A percentile compares a stretch with the other conserved stretches of the same genome.
phyloP scores from a whole-genome alignment of 2,797 vertebrate genomes.

The Falco columbarius region DNA sequence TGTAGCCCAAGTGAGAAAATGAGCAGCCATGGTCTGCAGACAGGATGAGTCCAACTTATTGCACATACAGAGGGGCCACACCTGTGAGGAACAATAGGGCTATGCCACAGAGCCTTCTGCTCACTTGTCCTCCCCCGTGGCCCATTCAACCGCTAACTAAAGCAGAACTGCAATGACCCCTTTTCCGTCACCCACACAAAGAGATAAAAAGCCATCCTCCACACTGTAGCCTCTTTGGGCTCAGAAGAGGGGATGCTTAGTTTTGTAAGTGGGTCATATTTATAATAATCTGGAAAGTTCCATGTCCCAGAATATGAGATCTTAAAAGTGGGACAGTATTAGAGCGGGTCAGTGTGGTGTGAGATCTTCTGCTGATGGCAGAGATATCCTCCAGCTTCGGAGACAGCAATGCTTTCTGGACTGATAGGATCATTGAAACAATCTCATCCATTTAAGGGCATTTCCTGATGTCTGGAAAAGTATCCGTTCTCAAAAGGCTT shows the following conservation, averaged over 20 bases:
- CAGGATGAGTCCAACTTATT: not conserved
- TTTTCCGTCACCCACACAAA: not conserved
- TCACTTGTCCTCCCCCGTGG: not conserved
- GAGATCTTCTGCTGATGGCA: not conserved
- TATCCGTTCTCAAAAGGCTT: not conserved
- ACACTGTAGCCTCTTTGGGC: accelerated
- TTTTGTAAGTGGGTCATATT: not conserved
- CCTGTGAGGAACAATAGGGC: not conserved
- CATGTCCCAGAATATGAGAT: not conserved
- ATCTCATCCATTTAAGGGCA: not conserved
- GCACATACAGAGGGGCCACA: not conserved
- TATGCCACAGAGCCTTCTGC: not conserved
- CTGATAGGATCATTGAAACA: not conserved
- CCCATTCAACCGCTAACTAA: not conserved
- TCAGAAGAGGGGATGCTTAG: not conserved
- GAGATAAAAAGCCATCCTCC: not conserved
- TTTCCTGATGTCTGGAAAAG: constrained; percentile 23
- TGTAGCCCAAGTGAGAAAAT: not conserved
- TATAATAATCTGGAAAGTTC: not conserved
- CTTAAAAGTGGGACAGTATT: not conserved
- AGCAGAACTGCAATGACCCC: not conserved
- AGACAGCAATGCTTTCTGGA: not conserved
- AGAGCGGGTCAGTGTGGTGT: not conserved
- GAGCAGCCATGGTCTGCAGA: not conserved
- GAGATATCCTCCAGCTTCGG: not conserved